These are phyloP conservation scores for Conomelus anceps DNA, from an alignment of 2,888 invertebrate species.

Conservation along the genomic window DNA sequence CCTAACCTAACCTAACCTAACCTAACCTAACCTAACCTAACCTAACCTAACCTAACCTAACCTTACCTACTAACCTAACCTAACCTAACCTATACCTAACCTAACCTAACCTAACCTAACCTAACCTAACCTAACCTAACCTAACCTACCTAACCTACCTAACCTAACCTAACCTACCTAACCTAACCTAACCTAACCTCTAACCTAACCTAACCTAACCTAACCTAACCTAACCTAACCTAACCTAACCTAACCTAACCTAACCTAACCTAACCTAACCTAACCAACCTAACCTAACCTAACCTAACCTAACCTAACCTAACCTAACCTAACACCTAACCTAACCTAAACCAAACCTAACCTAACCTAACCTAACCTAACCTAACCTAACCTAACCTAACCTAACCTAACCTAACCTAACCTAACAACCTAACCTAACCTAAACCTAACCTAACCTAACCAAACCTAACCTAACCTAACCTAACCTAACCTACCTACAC, in stretches of 20 bases:
- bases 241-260: too few species aligned
- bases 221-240: conserved; percentile 27
- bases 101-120: conserved; percentile 11
- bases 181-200: conserved; percentile 13
- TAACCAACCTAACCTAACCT: too few species aligned
- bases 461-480: conserved; percentile 21
- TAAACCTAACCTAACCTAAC: conserved; percentile 19
- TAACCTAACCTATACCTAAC: conserved; percentile 12
- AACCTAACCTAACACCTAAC: too few species aligned
- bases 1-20: conserved; percentile 26
- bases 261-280: too few species aligned
- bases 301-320: too few species aligned
- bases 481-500: conserved; percentile 26
- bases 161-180: conserved; percentile 11
- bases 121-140: conserved; percentile 27
- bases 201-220: conserved; percentile 17
- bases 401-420: conserved; percentile 27
- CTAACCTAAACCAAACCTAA: too few species aligned
- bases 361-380: conserved; percentile 25
- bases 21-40: conserved; percentile 10
- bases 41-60: conserved; percentile 24
- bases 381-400: conserved; percentile 25
- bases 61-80: conserved; percentile 21
- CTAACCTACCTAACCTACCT: conserved; percentile 20
- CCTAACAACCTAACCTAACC: background rate